Evolutionary conservation across 2,113 vertebrate genomes (phyloP).

Genomic region (Bos javanicus): DNA sequence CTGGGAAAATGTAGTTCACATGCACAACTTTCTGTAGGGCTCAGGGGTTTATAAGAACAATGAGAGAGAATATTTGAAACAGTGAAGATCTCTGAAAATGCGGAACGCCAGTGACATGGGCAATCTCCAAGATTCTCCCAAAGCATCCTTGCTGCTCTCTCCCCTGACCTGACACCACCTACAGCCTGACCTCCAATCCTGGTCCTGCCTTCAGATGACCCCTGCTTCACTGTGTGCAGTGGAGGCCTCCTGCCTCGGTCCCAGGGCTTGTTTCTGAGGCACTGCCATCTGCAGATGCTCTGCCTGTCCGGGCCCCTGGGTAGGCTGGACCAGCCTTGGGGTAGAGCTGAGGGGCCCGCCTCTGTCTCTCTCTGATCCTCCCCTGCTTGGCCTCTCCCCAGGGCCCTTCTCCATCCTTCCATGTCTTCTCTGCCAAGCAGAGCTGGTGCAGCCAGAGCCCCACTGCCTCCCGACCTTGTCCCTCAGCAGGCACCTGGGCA

Average conservation of each 20-base stretch:
- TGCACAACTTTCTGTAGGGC: not conserved
- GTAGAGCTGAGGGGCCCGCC: not conserved
- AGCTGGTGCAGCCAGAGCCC: not conserved
- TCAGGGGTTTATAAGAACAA: not conserved
- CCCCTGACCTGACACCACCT: not conserved
- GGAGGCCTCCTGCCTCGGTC: not conserved
- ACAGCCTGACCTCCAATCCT: not conserved
- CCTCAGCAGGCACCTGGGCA: constrained; percentile 57
- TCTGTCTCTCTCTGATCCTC: not conserved
- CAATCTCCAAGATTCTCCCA: not conserved
- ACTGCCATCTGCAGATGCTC: not conserved
- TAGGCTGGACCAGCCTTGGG: not conserved
- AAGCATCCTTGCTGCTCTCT: not conserved
- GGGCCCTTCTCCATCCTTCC: accelerated
- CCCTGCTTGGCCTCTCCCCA: not conserved
- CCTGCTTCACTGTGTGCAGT: not conserved
- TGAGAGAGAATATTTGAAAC: not conserved
- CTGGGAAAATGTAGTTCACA: not conserved
- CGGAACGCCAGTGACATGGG: not conserved
- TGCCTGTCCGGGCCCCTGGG: not conserved
- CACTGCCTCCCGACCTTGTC: not conserved
- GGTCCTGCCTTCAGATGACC: not conserved
- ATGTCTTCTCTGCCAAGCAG: not conserved
- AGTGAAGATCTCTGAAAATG: not conserved
- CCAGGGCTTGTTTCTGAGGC: not conserved